Evolutionary conservation across 2,113 vertebrate species (phyloP).

Genomic region (Amia ocellicauda): DNA sequence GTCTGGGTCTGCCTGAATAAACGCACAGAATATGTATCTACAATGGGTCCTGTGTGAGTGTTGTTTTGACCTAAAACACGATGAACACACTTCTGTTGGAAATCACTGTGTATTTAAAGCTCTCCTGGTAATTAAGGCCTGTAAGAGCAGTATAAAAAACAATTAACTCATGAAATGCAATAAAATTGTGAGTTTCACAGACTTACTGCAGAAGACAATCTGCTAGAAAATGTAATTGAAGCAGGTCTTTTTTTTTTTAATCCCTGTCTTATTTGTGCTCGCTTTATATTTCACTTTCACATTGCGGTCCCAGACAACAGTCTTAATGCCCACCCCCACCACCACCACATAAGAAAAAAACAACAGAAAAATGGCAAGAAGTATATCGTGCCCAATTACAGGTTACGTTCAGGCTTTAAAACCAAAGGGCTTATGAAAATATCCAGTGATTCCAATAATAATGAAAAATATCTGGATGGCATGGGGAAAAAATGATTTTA

Average conservation of each 20-base stretch:
- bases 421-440: conserved; percentile 25
- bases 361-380: no score
- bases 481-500: background rate
- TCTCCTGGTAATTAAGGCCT: conserved; percentile 1
- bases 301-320: conserved; percentile 21
- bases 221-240: no score
- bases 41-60: background rate
- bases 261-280: background rate
- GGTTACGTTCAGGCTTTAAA: conserved; percentile 34
- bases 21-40: background rate
- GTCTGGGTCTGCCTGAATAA: background rate
- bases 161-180: background rate
- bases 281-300: conserved; percentile 36
- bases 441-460: conserved; percentile 5
- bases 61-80: background rate
- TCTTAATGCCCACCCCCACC: conserved; percentile 22
- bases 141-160: background rate
- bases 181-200: conserved; percentile 7
- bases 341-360: no score
- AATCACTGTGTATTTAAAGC: background rate
- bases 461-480: conserved; percentile 20
- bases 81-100: background rate
- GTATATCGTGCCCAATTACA: conserved; percentile 27
- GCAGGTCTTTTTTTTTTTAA: no score
- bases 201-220: background rate